Conservation (phyloP, 2,888 invertebrate genomes). For the Agrilus mali region DNA sequence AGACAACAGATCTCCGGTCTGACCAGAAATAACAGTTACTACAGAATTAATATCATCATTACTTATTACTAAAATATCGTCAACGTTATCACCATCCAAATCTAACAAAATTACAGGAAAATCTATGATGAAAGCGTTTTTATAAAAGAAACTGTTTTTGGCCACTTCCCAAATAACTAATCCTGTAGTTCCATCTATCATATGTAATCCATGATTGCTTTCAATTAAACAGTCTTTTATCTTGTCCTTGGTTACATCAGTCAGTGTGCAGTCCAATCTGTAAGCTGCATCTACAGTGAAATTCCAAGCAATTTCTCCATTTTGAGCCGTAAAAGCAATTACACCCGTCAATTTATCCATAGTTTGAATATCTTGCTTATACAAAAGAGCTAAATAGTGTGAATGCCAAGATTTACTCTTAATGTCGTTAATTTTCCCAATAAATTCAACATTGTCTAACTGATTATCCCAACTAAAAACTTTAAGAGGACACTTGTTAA, state of each 20-base stretch:
- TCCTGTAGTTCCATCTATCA: slow-evolving; percentile 48
- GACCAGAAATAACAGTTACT: slow-evolving; percentile 49
- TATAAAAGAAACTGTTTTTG: slow-evolving; percentile 39
- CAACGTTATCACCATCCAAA: slow-evolving; percentile 55
- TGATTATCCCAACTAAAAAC: slow-evolving; percentile 57
- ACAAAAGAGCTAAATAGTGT: slow-evolving; percentile 60
- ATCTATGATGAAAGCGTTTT: slow-evolving; percentile 45
- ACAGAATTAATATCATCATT: slow-evolving; percentile 47
- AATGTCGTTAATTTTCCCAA: slow-evolving; percentile 57
- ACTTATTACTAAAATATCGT: slow-evolving; percentile 50
- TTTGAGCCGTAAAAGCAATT: slow-evolving; percentile 40
- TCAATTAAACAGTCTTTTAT: slow-evolving; percentile 63
- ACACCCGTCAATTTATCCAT: slow-evolving; percentile 36
- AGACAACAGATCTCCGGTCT: slow-evolving; percentile 52
- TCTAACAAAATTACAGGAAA: slow-evolving; percentile 63
- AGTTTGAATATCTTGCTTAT: slow-evolving; percentile 53
- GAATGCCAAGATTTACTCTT: slow-evolving; percentile 49
- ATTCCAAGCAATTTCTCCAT: slow-evolving; percentile 63
- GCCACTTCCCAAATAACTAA: slow-evolving; percentile 48
- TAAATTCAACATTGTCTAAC: slow-evolving; percentile 55
- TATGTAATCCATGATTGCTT: slow-evolving; percentile 54
- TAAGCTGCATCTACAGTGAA: slow-evolving; percentile 54
- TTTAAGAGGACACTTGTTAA: slow-evolving; percentile 51
- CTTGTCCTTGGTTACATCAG: slow-evolving; percentile 61
- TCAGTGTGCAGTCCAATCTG: slow-evolving; percentile 58